Evolutionary conservation across 2,113 vertebrate species (phyloP), one percentile per base, ranked within the genome.

Genomic region (Halcyon senegalensis): DNA sequence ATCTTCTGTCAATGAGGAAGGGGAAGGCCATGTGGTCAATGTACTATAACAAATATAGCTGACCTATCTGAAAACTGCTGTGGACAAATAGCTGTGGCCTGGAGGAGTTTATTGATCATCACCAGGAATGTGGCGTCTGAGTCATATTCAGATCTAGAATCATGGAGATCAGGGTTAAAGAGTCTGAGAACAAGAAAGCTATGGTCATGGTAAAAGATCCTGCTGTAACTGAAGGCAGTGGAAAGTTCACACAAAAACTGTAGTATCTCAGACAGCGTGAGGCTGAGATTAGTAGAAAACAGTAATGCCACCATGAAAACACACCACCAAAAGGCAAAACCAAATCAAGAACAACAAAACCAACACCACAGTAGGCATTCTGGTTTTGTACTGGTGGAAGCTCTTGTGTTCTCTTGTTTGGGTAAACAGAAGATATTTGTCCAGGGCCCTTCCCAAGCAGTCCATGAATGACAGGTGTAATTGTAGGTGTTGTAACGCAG

Each of bases 1-100:
- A 58, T 62, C 84, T 85, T 69, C 66, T 91, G 58, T 44, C 4
- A 5, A 67, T 83, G 72, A n/a, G 37, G 77, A 68, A 51, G 48
- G 73, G 53, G 30, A 84, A 76, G 62, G 35, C 87, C 74, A 5
- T 64, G 73, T 72, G 91, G 72, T 67, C 84, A 72, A 5, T 44
- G 74, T 82, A 48, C 78, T 90, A 70, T 55, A 63, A 59, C 90
- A 87, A 95, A 90, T 74, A 86, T 1, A 88, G n/a, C 85, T 86
- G 92, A 33, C 51, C 94, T 67, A 4, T 83, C 37, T 80, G 51
- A 72, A 87, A 48, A 7, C 37, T 84, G 68, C 68, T 84, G 73
- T 48, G 64, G 60, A 78, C 39, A 56, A 67, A 63, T 3, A 56
- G n/a, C 76, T 39, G 56, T 79, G 74, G 58, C 69, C 77, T 64